Percentiles rank a stretch among this genome's conserved stretches.
Evolutionary conservation across 1,140 invertebrate genomes (phyloP).

Genomic region (Frieseomelitta varia): DNA sequence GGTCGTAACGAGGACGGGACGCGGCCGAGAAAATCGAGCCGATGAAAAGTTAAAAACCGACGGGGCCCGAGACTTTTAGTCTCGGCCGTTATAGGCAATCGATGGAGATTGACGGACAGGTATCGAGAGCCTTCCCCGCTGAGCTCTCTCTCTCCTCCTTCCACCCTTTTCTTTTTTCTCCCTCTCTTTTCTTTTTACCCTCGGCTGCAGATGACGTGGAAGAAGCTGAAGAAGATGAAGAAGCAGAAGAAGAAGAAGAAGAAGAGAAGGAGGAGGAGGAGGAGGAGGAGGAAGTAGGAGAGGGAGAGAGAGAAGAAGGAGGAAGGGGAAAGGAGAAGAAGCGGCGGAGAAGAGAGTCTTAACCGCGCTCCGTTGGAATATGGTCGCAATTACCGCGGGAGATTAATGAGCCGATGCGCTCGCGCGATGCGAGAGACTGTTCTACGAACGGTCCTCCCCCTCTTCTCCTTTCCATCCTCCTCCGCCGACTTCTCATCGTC

Average conservation of each 20-base stretch:
- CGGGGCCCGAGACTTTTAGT: slow-evolving; percentile 40
- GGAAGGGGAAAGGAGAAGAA: slow-evolving; percentile 38
- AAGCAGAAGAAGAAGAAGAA: slow-evolving; percentile 39
- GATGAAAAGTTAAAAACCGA: slow-evolving; percentile 60
- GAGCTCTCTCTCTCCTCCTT: slow-evolving; percentile 46
- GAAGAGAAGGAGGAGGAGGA: neutral
- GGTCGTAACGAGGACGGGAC: neutral
- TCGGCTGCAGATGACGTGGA: slow-evolving; percentile 58
- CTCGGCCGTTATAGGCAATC: slow-evolving; percentile 66
- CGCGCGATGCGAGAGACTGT: slow-evolving; percentile 68
- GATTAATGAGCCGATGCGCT: slow-evolving; percentile 78
- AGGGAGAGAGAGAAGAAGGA: slow-evolving; percentile 28
- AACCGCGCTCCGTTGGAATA: slow-evolving; percentile 71
- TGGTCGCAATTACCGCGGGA: slow-evolving; percentile 77
- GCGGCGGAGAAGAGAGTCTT: slow-evolving; percentile 61
- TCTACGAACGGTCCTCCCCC: slow-evolving; percentile 64
- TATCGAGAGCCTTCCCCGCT: slow-evolving; percentile 66
- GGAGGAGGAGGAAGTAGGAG: neutral
- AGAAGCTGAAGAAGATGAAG: slow-evolving; percentile 54
- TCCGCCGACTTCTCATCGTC: slow-evolving; percentile 55
- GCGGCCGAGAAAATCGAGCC: slow-evolving; percentile 11
- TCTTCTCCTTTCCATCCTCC: slow-evolving; percentile 39
- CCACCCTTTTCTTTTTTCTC: slow-evolving; percentile 7
- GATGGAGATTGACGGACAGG: slow-evolving; percentile 66
- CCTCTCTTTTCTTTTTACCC: slow-evolving; percentile 36